Evolutionary conservation across 2,113 vertebrate species (phyloP), one percentile per base, ranked within the genome.

Genomic region (Poeciliopsis turrubarensis): DNA sequence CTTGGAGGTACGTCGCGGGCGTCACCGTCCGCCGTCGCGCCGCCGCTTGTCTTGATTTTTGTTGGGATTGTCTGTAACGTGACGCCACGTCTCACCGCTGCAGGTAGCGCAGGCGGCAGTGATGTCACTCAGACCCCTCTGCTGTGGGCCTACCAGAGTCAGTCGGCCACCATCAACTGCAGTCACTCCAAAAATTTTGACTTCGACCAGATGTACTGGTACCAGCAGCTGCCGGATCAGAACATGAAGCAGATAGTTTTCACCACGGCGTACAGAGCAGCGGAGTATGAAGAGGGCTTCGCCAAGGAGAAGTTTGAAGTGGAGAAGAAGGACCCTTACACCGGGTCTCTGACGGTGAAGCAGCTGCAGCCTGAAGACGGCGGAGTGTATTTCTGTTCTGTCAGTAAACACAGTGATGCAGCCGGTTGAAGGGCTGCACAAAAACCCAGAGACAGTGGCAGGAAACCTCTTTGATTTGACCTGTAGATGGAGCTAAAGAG

Each of bases 151-250:
- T 0, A 27, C 0, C 0, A 26, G n/a, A 72, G 69, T 0, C 3
- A 72, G 0, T 25, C 2, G 44, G 82, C 77, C 13, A 79, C 73
- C 10, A 67, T 89, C 4, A 11, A 61, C 37, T 93, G 88, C 61
- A 78, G 29, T 5, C 91, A 91, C 57, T 82, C 44, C 0, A 80
- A 77, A 65, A 76, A 19, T 14, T 0, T 0, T 1, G 0, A 0
- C 0, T 87, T 80, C 2, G 17, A 0, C 34, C 69, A 88, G 65
- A 93, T 94, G 92, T 91, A 92, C 87, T 91, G 92, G 92, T 93
- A 81, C 82, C 68, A 65, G 63, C 93, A 93, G 72, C 80, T 65
- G 17, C 86, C 83, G 11, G 89, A 83, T 63, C 62, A 90, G 25
- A 70, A 31, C 0, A 86, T 93, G 80, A 68, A 63, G 15, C 71